phyloP scores from a whole-genome alignment of 2,797 vertebrate species.

The Potorous gilbertii region DNA sequence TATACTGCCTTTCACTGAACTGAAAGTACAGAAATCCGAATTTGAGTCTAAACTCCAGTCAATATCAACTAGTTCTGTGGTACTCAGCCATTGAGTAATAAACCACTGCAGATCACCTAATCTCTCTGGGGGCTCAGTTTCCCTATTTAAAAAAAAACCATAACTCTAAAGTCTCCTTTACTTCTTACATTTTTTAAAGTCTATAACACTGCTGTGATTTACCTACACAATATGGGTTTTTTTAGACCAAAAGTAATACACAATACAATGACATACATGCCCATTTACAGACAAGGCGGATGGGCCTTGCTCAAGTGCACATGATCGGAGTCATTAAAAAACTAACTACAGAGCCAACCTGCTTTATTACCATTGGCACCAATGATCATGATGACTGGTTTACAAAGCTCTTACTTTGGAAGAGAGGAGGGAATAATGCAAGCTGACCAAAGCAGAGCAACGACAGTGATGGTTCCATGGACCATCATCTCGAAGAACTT shows the following conservation, averaged over 20 bases:
- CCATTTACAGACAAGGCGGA: not conserved
- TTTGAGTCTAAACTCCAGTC: not conserved
- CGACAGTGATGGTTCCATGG: not conserved
- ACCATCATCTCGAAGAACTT: conserved; percentile 35
- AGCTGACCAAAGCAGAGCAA: not conserved
- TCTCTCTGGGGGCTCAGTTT: not conserved
- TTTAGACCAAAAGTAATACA: not conserved
- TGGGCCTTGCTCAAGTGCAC: not conserved
- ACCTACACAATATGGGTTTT: not conserved
- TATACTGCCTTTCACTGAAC: not conserved
- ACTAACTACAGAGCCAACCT: not conserved
- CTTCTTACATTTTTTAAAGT: not conserved
- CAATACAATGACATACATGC: not conserved
- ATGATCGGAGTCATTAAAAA: not conserved
- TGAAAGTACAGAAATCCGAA: not conserved
- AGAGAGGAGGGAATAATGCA: not conserved
- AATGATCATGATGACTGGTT: not conserved
- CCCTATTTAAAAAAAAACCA: not conserved
- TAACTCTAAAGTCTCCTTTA: not conserved
- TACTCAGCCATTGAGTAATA: not conserved
- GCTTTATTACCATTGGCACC: not conserved
- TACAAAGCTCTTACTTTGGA: not conserved
- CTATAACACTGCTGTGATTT: not conserved
- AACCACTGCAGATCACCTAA: not conserved
- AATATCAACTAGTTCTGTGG: not conserved